These are phyloP conservation scores for Stigmatopora nigra DNA, from an alignment of 2,113 vertebrate species.

Conservation along the genomic window DNA sequence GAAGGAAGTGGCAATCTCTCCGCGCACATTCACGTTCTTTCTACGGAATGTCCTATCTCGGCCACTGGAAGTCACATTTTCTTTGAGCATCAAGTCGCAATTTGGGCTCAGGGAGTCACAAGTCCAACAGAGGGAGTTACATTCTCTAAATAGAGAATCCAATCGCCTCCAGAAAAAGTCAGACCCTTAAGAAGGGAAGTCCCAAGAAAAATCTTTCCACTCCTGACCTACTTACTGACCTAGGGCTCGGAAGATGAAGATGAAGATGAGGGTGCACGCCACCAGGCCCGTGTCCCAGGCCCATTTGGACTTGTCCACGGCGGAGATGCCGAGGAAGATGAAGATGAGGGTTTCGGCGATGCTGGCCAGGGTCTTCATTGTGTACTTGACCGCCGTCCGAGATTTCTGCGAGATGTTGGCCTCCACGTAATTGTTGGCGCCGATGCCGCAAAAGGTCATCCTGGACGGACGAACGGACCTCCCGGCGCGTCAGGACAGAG, in stretches of 20 bases:
- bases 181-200: too few relatives aligned
- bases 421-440: slow-evolving; percentile 95
- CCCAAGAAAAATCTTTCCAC: too few relatives aligned
- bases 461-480: slow-evolving; percentile 58
- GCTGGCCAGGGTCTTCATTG: slow-evolving; percentile 96
- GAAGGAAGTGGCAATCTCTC: too few relatives aligned
- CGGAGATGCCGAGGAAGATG: slow-evolving; percentile 93
- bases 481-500: slow-evolving; percentile 21
- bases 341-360: slow-evolving; percentile 96
- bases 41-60: too few relatives aligned
- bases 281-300: slow-evolving; percentile 93
- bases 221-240: slow-evolving; percentile 74
- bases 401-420: slow-evolving; percentile 98
- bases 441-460: slow-evolving; percentile 91
- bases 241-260: slow-evolving; percentile 86
- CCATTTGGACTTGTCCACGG: slow-evolving; percentile 95
- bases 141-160: too few relatives aligned
- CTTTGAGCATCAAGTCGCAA: too few relatives aligned
- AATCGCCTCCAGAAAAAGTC: too few relatives aligned
- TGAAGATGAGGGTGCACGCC: slow-evolving; percentile 88
- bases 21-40: too few relatives aligned
- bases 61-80: too few relatives aligned
- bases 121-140: too few relatives aligned
- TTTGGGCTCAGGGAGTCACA: too few relatives aligned
- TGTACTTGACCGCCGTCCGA: slow-evolving; percentile 92